These are phyloP conservation scores for Macrosiphum euphorbiae DNA, from an alignment of 2,888 invertebrate genomes.

Conservation along the genomic window DNA sequence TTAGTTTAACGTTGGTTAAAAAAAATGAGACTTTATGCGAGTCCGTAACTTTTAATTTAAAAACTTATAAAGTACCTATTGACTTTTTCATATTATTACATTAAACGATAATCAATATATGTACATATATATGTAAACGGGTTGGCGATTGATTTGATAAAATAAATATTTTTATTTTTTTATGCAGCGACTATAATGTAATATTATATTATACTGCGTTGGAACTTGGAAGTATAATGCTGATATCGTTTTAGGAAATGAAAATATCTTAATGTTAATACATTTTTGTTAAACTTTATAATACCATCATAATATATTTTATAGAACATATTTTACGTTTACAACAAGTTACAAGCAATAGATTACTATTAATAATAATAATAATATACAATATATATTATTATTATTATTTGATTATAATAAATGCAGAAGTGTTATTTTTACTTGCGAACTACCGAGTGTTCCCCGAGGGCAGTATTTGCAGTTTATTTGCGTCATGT, in stretches of 20 bases:
- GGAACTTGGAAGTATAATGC: neutral
- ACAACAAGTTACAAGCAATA: neutral
- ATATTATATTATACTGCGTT: neutral
- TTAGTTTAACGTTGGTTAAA: neutral
- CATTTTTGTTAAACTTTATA: neutral
- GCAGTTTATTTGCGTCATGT: neutral
- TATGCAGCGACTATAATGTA: neutral
- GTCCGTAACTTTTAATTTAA: neutral
- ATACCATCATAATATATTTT: neutral
- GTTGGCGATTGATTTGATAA: neutral
- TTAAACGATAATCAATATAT: neutral
- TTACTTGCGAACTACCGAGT: neutral
- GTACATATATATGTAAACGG: neutral
- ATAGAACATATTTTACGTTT: neutral
- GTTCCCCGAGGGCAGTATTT: neutral
- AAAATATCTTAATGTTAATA: neutral
- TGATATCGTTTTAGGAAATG: neutral
- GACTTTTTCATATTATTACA: neutral
- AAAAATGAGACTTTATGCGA: neutral
- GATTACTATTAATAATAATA: neutral
- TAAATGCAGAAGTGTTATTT: neutral
- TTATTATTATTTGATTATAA: conserved; percentile 10
- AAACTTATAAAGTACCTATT: neutral
- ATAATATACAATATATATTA: neutral
- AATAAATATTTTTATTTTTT: neutral